These are phyloP conservation scores for Melanitta fusca DNA, from an alignment of 2,797 vertebrate species.

Conservation along the genomic window DNA sequence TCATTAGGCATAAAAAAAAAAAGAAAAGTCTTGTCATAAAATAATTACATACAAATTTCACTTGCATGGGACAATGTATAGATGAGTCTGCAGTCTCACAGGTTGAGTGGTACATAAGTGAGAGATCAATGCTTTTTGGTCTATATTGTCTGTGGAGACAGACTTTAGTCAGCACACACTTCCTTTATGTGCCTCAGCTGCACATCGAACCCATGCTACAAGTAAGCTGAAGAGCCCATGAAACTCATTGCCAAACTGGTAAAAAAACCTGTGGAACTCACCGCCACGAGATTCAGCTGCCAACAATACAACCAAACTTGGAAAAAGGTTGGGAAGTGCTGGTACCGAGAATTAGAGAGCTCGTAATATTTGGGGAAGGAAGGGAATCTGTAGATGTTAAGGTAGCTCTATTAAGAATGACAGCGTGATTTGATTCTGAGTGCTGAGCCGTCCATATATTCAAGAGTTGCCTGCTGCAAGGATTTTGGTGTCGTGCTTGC, in stretches of 20 bases:
- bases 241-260: not conserved
- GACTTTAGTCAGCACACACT: not conserved
- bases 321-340: not conserved
- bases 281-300: rapidly evolving
- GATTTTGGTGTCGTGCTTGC: not conserved
- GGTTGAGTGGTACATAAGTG: rapidly evolving
- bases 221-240: rapidly evolving
- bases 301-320: rapidly evolving
- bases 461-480: rapidly evolving
- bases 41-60: not conserved
- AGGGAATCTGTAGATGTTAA: not conserved
- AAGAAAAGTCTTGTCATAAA: not conserved
- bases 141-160: not conserved
- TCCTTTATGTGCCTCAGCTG: not conserved
- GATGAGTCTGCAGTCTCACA: not conserved
- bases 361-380: not conserved
- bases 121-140: not conserved
- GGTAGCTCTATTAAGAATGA: rapidly evolving
- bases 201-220: rapidly evolving
- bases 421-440: not conserved
- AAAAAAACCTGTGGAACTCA: not conserved
- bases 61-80: rapidly evolving
- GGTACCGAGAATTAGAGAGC: rapidly evolving
- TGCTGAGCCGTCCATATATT: not conserved
- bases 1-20: rapidly evolving